Evolutionary conservation across 2,113 vertebrate genomes (phyloP), one percentile per base, ranked within the genome.

Genomic region (Polyodon spathula): DNA sequence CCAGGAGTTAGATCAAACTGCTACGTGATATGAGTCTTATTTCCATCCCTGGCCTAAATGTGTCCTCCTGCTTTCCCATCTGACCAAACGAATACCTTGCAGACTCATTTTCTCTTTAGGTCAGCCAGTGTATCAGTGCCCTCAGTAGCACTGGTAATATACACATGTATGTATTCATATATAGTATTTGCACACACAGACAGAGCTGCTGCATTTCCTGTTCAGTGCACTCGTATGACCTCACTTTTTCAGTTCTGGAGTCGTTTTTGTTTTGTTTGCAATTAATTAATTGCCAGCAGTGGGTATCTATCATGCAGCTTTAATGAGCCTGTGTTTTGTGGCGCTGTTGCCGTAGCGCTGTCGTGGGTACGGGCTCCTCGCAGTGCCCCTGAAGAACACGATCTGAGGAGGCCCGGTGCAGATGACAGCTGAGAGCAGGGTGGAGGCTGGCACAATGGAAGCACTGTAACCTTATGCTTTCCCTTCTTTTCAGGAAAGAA

Each of bases 301-400:
- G 56, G 4, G 37, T 3, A 11, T n/a, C 54, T 56, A 54, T 80
- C 75, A 76, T 84, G 65, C 48, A 81, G 62, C 56, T 81, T 84
- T 86, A 80, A 78, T 74, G 62, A 61, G 12, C 9, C 48, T 53
- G 58, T 27, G 58, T 58, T 68, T 50, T 70, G 40, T 80, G 62
- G 39, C 40, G 14, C 2, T 3, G 27, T 27, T 27, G 11, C 48
- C 71, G 69, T 57, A 55, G 15, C 52, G 57, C 57, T 67, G 52
- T 61, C 65, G 40, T 39, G 52, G 51, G 52, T 37, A 48, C 63
- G 40, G 60, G 60, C 37, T 56, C 50, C 53, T 62, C 54, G 27
- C 50, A 44, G 59, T 56, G 55, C 63, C 50, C n/a, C 57, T 27
- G 58, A 61, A 53, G 51, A 75, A 72, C 63, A 59, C 60, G 63